A percentile compares a stretch with the other conserved stretches of the same genome.
Conservation (phyloP, 1,140 invertebrate genomes). For the Lucilia cuprina region DNA sequence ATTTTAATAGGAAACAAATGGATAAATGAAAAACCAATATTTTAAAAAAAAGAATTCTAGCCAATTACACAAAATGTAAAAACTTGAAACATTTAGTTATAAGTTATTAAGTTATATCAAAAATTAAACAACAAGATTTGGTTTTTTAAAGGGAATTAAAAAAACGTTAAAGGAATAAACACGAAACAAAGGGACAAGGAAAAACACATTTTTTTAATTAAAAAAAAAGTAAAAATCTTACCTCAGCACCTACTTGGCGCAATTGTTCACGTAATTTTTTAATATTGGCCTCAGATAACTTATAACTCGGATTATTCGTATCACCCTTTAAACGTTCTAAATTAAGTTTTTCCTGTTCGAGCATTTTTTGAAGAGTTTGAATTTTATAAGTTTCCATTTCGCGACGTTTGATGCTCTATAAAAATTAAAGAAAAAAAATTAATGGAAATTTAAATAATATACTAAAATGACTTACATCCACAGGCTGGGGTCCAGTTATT, state of each 20-base stretch:
- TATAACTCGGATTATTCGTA: slow-evolving; percentile 58
- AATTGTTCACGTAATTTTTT: slow-evolving; percentile 59
- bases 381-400: slow-evolving; percentile 78
- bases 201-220: neutral
- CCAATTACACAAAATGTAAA: neutral
- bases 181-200: neutral
- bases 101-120: neutral
- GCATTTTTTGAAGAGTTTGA: slow-evolving; percentile 79
- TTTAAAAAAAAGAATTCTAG: neutral
- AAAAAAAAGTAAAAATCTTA: slow-evolving; percentile 41
- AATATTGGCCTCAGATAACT: slow-evolving; percentile 59
- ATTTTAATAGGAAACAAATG: neutral
- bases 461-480: slow-evolving; percentile 76
- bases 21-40: neutral
- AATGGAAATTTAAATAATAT: neutral
- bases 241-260: slow-evolving; percentile 58
- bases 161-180: neutral
- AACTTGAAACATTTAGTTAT: neutral
- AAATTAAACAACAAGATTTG: neutral
- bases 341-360: slow-evolving; percentile 80
- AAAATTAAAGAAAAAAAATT: slow-evolving; percentile 10
- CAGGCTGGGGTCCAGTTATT: slow-evolving; percentile 88
- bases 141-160: neutral
- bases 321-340: slow-evolving; percentile 71
- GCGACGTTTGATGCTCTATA: slow-evolving; percentile 77